Evolutionary conservation across 1,140 invertebrate genomes (phyloP), one percentile per base, ranked within the genome.

Genomic region (Drosophila navojoa): DNA sequence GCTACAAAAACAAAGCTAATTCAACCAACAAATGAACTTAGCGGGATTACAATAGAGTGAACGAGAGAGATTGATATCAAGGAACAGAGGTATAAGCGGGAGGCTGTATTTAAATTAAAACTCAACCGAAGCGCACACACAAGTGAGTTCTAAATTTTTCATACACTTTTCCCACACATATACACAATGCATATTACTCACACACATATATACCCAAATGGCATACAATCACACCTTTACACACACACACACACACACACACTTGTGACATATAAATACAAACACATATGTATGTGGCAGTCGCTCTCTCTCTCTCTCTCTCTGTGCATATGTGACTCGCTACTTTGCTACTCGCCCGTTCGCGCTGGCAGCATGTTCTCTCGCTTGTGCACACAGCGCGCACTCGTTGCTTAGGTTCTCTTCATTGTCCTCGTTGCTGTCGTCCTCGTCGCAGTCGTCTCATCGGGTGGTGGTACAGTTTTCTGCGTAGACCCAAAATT

Each of bases 401-500:
- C 82, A 89, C 84, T 87, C 84, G 82, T 77, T 59, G 66, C 55
- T 60, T 32, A 15, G 27, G 35, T 53, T 62, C 62, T 63, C 50
- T n/a, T 54, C 44, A 19, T 68, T 38, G 59, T 57, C 63, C 29
- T 77, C 42, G 66, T 71, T 25, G 47, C 67, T 62, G 44, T 62
- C 50, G 10, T 32, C 13, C 40, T 52, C 42, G 50, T 60, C 61
- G 44, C 50, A 59, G 16, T 68, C 54, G 49, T 60, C 63, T 81
- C 61, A 42, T 90, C 84, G 85, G 80, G 80, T 90, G 84, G 84
- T 90, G 84, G 84, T 89, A 89, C 84, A 89, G 84, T 89, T 89
- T 89, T 89, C 84, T 89, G 80, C 74, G 85, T 90, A 77, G 68
- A 70, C 76, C 77, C 77, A 82, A 84, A 89, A 89, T 89, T 89